Base-by-base conservation (phyloP, 2,888 invertebrate species). In the Amphimallon solstitiale region DNA sequence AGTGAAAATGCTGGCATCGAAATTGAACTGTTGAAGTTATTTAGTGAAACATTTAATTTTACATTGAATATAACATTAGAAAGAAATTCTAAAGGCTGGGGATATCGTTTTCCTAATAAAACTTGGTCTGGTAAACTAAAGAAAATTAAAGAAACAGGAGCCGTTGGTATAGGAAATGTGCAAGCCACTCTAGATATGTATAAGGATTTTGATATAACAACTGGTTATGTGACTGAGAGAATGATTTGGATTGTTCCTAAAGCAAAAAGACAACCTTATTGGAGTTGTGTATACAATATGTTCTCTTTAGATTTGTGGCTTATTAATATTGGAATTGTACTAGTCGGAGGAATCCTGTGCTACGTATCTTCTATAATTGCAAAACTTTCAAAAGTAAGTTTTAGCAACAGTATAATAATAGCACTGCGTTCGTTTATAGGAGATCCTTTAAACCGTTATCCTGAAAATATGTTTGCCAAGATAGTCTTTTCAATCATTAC, bases 171-270 rank as follows among this genome's bases (percentile, higher is more conserved):
- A 14, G 89, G 89, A 6, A 88, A 87, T 1, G 86, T 86, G 67
- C 87, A 84, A 76, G 85, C 88, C 2, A 88, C 87, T 71, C 83
- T 84, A 48, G 86, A 87, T 66, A 85, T 88, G 0, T 84, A 85
- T 34, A 83, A 85, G 70, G 84, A 85, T 70, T 89, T 89, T 75
- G 86, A 85, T 73, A 82, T 84, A 35, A 86, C 86, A 38, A 77
- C 80, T 1, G 79, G 84, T 2, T 89, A 89, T 76, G 81, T 87
- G 62, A 78, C 82, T 2, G 88, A 88, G 76, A 83, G 84, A 0
- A 86, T 88, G 72, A 84, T 87, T 1, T 89, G 88, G 88, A 81
- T 85, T 19, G 85, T 86, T 0, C 86, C 86, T 7, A 75, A 83
- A 65, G 87, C 89, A 2, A 73, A 80, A 12, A 75, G 72, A 0